Evolutionary conservation across 2,797 vertebrate species (phyloP), one percentile per base, ranked within the genome.

Genomic region (Sandelia bainsii): DNA sequence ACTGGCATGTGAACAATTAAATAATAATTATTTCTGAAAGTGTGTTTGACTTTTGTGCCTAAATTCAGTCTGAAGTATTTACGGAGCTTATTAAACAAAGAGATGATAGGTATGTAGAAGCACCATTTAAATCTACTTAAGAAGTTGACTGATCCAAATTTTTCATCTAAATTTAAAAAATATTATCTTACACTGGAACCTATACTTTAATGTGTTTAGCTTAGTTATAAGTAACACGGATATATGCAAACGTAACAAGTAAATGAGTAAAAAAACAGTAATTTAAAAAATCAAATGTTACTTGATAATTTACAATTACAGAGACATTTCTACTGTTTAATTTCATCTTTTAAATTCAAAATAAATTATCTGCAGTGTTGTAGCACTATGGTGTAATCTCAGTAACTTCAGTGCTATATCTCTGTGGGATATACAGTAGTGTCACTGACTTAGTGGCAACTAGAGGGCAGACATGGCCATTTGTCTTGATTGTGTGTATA

Each of bases 381-480:
- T 22, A 25, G 7, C 37, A 56, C 6, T 17, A 1, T 44, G 20
- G 14, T 68, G 63, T 40, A 17, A 50, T 7, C 20, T 63, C 10
- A 10, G 12, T 60, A 68, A 34, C 57, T 57, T 51, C 11, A 76
- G 72, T 62, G 72, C 25, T 61, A 44, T 62, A 51, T 69, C 65
- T 71, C 46, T 58, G 57, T 40, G 25, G 58, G 56, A 45, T 61
- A 63, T 65, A 53, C 64, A 61, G 61, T 49, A 63, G 70, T 92
- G 87, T 87, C 77, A 87, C 69, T 84, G 79, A 88, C 75, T 82
- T 85, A 49, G 48, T 85, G 89, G 80, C 92, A 93, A 93, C 93
- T 92, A 93, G 90, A 92, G 91, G 93, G 93, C 92, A 92, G 88
- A 86, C 91, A 89, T 88, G 91, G 79, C 90, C 86, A 63, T 86